phyloP scores from a whole-genome alignment of 2,797 vertebrate species.

The Melanotaenia nigrans region DNA sequence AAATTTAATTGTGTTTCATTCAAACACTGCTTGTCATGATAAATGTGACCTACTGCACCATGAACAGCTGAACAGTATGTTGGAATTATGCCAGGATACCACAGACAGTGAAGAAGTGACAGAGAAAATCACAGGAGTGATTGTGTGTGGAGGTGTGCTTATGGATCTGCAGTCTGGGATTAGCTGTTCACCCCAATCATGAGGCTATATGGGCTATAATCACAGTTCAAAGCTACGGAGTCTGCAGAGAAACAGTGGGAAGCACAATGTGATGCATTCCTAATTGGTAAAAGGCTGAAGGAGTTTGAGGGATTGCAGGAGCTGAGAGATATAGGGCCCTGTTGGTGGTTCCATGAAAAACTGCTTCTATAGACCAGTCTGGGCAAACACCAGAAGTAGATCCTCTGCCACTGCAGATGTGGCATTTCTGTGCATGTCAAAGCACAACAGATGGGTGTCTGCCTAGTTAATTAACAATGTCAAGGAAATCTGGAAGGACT shows the following conservation, averaged over 20 bases:
- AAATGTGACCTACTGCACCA: not conserved
- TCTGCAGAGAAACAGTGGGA: slow-evolving; percentile 40
- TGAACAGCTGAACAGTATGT: not conserved
- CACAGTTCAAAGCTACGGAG: slow-evolving; percentile 43
- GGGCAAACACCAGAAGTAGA: too few species aligned
- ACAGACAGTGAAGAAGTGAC: not conserved
- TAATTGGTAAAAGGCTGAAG: slow-evolving; percentile 63
- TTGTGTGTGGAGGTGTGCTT: slow-evolving; percentile 38
- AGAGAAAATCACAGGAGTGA: too few species aligned
- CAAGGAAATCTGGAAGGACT: too few species aligned
- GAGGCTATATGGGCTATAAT: slow-evolving; percentile 46
- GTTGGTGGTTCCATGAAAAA: slow-evolving; percentile 36
- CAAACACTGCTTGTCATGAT: not conserved
- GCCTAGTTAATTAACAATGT: too few species aligned
- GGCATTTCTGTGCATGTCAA: too few species aligned
- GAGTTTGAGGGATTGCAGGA: slow-evolving; percentile 47
- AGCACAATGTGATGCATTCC: slow-evolving; percentile 39
- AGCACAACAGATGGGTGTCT: too few species aligned
- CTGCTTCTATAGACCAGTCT: not conserved
- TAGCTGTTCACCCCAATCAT: slow-evolving; percentile 56
- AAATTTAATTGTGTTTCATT: not conserved
- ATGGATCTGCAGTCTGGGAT: slow-evolving; percentile 48
- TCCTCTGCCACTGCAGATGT: too few species aligned
- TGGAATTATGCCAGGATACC: not conserved
- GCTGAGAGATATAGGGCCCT: slow-evolving; percentile 30